Conservation (phyloP, 2,797 vertebrate species). For the Hydrophis major region DNA sequence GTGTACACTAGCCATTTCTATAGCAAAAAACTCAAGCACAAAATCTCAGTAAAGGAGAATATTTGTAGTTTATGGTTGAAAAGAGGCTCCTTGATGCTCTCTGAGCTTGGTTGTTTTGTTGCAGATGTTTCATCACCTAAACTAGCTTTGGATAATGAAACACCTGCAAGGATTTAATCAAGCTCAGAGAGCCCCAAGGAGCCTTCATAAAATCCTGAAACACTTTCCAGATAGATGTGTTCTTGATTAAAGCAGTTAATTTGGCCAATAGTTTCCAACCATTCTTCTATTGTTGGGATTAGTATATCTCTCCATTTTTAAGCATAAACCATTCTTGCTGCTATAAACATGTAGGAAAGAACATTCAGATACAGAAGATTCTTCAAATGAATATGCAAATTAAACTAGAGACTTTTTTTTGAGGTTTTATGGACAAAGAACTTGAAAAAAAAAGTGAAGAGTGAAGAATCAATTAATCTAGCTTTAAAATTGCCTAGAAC, state of each 20-base stretch:
- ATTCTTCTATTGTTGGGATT: not conserved
- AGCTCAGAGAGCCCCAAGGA: not conserved
- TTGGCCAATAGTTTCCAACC: not conserved
- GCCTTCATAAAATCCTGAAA: not conserved
- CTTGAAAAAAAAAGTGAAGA: conserved; percentile 19
- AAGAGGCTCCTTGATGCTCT: not conserved
- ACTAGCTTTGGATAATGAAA: not conserved
- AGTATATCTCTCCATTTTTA: not conserved
- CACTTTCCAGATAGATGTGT: not conserved
- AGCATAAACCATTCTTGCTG: not conserved
- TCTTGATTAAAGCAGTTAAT: not conserved
- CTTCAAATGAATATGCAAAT: not conserved
- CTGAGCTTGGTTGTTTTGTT: not conserved
- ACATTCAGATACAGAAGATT: not conserved
- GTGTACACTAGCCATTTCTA: not conserved
- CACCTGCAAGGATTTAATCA: not conserved
- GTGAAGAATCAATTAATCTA: conserved; percentile 47
- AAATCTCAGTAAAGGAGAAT: not conserved
- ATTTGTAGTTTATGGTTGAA: not conserved
- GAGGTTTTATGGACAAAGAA: not conserved
- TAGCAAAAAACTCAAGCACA: not conserved
- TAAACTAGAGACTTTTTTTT: not conserved
- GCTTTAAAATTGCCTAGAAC: conserved; percentile 61
- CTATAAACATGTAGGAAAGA: not conserved
- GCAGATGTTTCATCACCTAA: not conserved